phyloP scores from a whole-genome alignment of 2,888 invertebrate genomes.

The Tribolium freemani region DNA sequence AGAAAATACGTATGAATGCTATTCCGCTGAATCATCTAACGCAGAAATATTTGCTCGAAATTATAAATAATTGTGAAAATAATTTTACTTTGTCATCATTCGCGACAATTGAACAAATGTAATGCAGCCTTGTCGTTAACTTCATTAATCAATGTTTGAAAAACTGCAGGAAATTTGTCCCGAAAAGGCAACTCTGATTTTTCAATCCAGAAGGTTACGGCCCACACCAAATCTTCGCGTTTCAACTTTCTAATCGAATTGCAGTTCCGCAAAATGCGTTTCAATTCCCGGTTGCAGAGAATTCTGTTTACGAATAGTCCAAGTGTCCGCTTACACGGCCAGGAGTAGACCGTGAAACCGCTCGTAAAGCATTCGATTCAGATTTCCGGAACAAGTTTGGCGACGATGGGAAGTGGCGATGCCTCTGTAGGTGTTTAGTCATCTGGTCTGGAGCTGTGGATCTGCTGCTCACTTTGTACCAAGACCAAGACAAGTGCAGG shows the following conservation, averaged over 20 bases:
- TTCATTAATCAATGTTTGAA: too few relatives aligned
- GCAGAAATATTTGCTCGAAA: too few relatives aligned
- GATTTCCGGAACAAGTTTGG: constrained; percentile 50
- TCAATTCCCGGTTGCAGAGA: not conserved
- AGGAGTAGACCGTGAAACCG: constrained; percentile 26
- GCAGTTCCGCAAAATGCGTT: not conserved
- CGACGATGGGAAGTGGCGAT: constrained; percentile 48
- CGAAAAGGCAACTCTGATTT: not conserved
- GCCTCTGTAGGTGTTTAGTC: constrained; percentile 50
- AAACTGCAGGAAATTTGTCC: not conserved
- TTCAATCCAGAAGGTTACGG: constrained; percentile 11
- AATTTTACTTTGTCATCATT: too few relatives aligned
- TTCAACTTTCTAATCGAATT: constrained; percentile 22
- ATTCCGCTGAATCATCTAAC: too few relatives aligned
- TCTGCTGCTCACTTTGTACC: constrained; percentile 26
- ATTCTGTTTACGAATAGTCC: constrained; percentile 25
- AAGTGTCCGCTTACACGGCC: constrained; percentile 27
- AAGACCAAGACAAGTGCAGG: constrained; percentile 41
- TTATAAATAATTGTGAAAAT: too few relatives aligned
- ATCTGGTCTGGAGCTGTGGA: constrained; percentile 43
- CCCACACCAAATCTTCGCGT: constrained; percentile 17
- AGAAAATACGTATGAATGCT: too few relatives aligned
- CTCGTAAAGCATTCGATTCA: constrained; percentile 34
- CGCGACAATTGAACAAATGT: not conserved
- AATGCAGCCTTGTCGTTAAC: not conserved